Evolutionary conservation across 2,888 invertebrate species (phyloP).

Genomic region (Steinernema scapterisci): DNA sequence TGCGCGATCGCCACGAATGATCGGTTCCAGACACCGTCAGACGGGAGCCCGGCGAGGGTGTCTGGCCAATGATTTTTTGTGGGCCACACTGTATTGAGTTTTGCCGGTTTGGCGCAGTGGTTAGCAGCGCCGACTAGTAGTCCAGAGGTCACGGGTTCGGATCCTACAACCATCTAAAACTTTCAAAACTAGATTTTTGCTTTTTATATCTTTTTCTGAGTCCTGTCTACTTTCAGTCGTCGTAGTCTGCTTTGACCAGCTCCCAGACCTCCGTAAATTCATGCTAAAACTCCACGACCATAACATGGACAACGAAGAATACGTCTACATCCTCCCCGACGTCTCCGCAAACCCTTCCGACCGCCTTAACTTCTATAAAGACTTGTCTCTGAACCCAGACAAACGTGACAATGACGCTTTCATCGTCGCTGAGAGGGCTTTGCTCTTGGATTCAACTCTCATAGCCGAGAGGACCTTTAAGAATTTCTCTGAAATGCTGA

Average conservation of each 20-base stretch:
- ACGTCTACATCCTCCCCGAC: conserved; percentile 19
- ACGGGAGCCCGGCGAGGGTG: too few relatives aligned
- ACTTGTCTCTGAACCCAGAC: conserved; percentile 5
- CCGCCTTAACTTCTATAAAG: conserved; percentile 17
- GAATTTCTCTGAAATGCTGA: conserved; percentile 1
- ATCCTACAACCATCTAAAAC: too few relatives aligned
- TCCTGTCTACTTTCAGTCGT: background rate
- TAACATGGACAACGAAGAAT: conserved; percentile 5
- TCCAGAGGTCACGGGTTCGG: too few relatives aligned
- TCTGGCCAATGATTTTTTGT: too few relatives aligned
- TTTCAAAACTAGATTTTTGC: too few relatives aligned
- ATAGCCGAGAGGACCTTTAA: background rate
- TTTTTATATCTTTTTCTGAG: too few relatives aligned
- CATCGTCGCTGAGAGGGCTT: background rate
- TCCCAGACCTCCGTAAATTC: background rate
- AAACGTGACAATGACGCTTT: conserved; percentile 27
- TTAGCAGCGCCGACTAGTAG: too few relatives aligned
- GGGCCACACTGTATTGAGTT: too few relatives aligned
- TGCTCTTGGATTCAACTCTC: conserved; percentile 10
- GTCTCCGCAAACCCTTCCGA: conserved; percentile 14
- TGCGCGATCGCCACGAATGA: too few relatives aligned
- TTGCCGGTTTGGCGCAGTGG: too few relatives aligned
- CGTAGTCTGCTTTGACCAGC: background rate
- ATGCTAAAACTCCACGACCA: conserved; percentile 3
- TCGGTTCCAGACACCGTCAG: too few relatives aligned